Conservation (phyloP, 2,797 vertebrate species). For the Poecilia velifera region DNA sequence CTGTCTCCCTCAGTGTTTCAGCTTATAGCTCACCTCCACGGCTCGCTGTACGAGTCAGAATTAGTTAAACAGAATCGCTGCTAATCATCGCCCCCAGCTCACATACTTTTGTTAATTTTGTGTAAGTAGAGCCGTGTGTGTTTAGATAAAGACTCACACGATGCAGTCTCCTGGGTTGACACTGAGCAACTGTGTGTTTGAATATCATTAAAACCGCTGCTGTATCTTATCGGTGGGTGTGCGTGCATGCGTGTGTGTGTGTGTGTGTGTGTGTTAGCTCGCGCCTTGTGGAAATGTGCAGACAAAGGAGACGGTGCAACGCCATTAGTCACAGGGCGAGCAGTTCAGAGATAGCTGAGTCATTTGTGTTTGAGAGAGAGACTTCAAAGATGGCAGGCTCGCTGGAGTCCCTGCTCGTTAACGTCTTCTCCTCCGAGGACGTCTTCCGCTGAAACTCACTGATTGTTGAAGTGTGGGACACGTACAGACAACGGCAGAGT, state of each 20-base stretch:
- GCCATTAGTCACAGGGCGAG: conserved; percentile 67
- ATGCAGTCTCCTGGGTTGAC: conserved; percentile 5
- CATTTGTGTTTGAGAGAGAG: conserved; percentile 43
- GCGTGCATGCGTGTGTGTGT: neutral
- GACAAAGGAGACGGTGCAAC: conserved; percentile 54
- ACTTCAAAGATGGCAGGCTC: conserved; percentile 63
- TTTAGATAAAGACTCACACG: conserved; percentile 4
- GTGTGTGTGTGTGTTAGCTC: neutral
- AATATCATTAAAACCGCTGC: neutral
- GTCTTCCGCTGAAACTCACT: conserved; percentile 46
- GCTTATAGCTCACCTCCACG: neutral
- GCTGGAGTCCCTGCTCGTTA: conserved; percentile 59
- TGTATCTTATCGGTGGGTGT: neutral
- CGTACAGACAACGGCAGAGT: conserved; percentile 11
- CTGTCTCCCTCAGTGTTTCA: conserved; percentile 10
- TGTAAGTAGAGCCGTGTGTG: neutral
- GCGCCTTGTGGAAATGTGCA: conserved; percentile 43
- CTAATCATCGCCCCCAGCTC: conserved; percentile 14
- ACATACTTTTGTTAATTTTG: conserved; percentile 5
- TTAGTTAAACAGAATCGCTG: conserved; percentile 5
- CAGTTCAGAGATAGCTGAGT: conserved; percentile 61
- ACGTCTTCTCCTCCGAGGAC: conserved; percentile 49
- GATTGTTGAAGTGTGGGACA: conserved; percentile 57
- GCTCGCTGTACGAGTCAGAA: neutral
- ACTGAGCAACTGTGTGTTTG: conserved; percentile 7